These are phyloP conservation scores for Solenopsis invicta DNA, from an alignment of 1,140 invertebrate genomes.

Conservation along the genomic window DNA sequence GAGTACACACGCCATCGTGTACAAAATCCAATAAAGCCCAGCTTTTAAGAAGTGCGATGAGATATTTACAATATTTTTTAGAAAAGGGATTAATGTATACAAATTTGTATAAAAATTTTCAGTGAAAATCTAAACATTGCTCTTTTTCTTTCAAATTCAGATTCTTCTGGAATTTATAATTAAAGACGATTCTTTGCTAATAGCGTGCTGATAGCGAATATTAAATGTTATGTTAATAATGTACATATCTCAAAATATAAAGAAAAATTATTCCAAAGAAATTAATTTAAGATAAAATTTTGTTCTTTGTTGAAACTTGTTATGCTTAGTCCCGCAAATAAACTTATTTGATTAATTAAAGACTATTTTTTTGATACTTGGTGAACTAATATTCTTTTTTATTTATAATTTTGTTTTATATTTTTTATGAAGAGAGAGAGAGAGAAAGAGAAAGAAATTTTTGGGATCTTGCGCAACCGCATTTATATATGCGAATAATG, in stretches of 20 bases:
- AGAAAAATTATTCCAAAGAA: neutral
- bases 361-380: neutral
- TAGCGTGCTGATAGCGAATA: too few species aligned
- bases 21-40: neutral
- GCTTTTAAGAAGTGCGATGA: neutral
- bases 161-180: conserved; percentile 2
- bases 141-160: neutral
- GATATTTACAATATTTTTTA: neutral
- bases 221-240: too few species aligned
- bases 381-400: neutral
- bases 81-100: neutral
- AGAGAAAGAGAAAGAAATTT: too few species aligned
- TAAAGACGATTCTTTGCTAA: neutral
- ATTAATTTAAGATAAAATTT: conserved; percentile 5
- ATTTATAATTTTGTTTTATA: neutral
- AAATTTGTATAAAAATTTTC: neutral
- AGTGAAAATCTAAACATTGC: neutral
- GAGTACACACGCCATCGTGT: neutral
- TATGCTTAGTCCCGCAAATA: neutral
- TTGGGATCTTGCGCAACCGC: neutral
- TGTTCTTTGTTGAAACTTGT: neutral
- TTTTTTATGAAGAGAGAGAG: too few species aligned
- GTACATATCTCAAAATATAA: too few species aligned
- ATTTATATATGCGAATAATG: neutral
- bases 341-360: neutral